Evolutionary conservation across 2,797 vertebrate species (phyloP).

Genomic region (Thripadectes ignobilis): DNA sequence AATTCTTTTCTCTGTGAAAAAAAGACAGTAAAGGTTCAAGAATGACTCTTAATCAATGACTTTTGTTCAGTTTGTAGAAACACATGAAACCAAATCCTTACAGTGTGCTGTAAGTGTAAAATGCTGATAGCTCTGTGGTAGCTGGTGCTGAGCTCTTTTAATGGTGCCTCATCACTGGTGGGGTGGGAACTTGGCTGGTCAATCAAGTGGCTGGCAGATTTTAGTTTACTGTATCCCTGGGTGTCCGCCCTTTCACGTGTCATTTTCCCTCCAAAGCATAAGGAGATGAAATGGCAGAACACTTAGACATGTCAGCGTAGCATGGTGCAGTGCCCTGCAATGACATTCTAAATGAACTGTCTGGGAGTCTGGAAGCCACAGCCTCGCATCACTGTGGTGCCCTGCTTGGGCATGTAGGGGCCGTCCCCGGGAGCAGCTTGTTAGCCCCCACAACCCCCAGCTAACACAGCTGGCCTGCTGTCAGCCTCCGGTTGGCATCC

Average conservation of each 20-base stretch:
- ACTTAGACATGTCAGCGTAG: background rate
- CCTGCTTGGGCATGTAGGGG: background rate
- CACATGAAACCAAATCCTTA: background rate
- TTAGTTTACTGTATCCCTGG: background rate
- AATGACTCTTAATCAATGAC: background rate
- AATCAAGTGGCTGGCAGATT: accelerated
- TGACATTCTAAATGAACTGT: background rate
- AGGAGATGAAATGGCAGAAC: background rate
- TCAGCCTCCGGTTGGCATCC: background rate
- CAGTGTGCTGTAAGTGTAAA: background rate
- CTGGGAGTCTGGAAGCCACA: background rate
- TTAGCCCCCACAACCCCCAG: background rate
- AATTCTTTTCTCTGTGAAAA: background rate
- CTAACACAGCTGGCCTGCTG: background rate
- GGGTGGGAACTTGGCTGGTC: background rate
- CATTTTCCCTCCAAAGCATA: background rate
- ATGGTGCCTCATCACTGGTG: background rate
- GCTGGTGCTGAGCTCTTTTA: background rate
- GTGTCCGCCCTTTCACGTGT: background rate
- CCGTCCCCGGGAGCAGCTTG: accelerated
- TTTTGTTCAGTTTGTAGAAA: background rate
- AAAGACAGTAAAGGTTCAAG: background rate
- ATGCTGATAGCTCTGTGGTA: background rate
- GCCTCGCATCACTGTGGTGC: accelerated
- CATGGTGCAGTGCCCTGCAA: accelerated